Base-by-base conservation (phyloP, 2,113 vertebrate genomes). In the Phrynosoma platyrhinos region DNA sequence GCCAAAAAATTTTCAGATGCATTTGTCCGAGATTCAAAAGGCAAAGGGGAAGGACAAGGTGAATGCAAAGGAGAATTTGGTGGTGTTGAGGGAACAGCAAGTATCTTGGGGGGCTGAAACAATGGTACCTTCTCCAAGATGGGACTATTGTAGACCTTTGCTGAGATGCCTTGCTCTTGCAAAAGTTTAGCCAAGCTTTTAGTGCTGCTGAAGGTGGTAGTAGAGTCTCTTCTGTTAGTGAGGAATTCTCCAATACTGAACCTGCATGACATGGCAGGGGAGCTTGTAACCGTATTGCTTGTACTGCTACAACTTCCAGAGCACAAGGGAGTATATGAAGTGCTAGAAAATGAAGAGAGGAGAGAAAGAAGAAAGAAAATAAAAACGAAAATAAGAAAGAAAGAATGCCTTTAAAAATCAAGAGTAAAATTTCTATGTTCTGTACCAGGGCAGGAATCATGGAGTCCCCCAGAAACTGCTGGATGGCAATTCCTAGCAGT, bases 121-220 rank as follows among this genome's bases (percentile, higher is more conserved):
- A 87, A 91, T 13, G 95, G 78, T 52, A 92, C 77, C 77, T 89
- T 97, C 53, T 95, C 94, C 79, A 96, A 94, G 0, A 95, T 1
- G 0, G 93, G 94, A 69, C 96, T 96, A 2, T 95, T 91, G 0
- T 98, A 98, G 86, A 97, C 97, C 91, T 98, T 98, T 91, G 98
- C 99, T 25, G 99, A 99, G 92, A 99, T 99, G 88, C 99, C 99
- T 83, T 92, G 97, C 88, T 99, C 98, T 75, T 98, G 96, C n/a
- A 99, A 91, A 64, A 99, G 97, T 91, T 98, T 98, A 82, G 98
- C 97, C 88, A 99, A 95, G 8, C 98, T 96, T 52, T 94, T 91
- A 2, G 98, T 96, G 79, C 97, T 97, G 84, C 96, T 98, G 84
- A 97, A 95, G 21, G 96, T 97, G 1, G 94, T 94, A 0, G 96